Percentiles rank a stretch among this genome's conserved stretches.
These are phyloP conservation scores for Muscicapa striata DNA, from an alignment of 2,797 vertebrate species.

Conservation along the genomic window DNA sequence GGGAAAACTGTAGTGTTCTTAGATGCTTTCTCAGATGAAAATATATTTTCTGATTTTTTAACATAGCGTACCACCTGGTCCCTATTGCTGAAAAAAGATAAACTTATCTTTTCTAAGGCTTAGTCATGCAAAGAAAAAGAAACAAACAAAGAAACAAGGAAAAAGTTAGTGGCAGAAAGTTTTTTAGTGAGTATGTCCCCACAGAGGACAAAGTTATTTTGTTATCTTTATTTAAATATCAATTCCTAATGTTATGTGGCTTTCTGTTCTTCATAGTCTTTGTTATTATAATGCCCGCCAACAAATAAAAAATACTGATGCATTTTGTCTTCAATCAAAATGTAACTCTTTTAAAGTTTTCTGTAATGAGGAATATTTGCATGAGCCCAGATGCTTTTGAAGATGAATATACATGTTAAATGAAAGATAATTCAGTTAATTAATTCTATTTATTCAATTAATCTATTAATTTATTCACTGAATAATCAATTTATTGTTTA, in stretches of 20 bases:
- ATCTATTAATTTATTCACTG: neutral
- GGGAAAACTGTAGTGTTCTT: neutral
- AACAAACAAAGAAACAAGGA: neutral
- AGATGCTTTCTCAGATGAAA: neutral
- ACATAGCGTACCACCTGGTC: neutral
- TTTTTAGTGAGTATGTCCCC: neutral
- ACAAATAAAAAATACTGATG: neutral
- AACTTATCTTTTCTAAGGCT: neutral
- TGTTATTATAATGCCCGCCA: neutral
- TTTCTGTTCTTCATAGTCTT: neutral
- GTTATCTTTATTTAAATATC: neutral
- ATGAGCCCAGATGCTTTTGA: neutral
- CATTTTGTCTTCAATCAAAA: neutral
- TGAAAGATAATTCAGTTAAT: neutral
- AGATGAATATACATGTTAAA: neutral
- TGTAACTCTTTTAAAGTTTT: neutral
- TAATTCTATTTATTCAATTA: neutral
- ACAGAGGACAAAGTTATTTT: neutral
- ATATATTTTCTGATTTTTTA: neutral
- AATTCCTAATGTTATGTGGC: neutral
- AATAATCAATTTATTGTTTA: slow-evolving; percentile 28
- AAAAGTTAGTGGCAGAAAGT: neutral
- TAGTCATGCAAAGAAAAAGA: neutral
- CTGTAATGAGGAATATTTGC: neutral
- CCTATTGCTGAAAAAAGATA: neutral